A percentile compares a stretch with the other conserved stretches of the same genome.
phyloP scores from a whole-genome alignment of 1,140 invertebrate species.

The Ephestia elutella region DNA sequence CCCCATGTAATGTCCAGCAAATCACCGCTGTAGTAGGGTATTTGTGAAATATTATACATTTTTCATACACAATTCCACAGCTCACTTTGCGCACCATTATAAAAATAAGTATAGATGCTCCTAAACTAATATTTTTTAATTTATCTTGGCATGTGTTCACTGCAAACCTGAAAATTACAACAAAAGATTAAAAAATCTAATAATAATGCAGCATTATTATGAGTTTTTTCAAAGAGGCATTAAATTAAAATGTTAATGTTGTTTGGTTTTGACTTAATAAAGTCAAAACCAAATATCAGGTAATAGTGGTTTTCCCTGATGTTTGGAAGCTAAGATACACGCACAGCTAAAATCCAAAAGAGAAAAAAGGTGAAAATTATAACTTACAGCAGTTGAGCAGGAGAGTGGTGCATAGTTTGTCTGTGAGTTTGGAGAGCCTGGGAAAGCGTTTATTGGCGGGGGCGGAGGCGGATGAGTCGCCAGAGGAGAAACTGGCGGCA shows the following conservation, averaged over 20 bases:
- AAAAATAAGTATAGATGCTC: slow-evolving; percentile 72
- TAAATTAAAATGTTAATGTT: too few species aligned
- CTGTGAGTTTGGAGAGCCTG: slow-evolving; percentile 46
- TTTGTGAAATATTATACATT: slow-evolving; percentile 45
- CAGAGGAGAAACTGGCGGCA: slow-evolving; percentile 50
- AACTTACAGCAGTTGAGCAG: slow-evolving; percentile 64
- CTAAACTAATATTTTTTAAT: slow-evolving; percentile 57
- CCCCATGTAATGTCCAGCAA: slow-evolving; percentile 61
- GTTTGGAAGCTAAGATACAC: too few species aligned
- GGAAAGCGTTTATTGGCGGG: slow-evolving; percentile 49
- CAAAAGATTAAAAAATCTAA: background rate
- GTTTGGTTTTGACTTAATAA: too few species aligned
- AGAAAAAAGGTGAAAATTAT: too few species aligned
- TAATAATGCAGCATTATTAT: too few species aligned
- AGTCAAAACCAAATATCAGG: too few species aligned
- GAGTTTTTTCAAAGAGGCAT: too few species aligned
- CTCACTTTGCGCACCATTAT: slow-evolving; percentile 70
- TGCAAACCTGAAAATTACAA: slow-evolving; percentile 56
- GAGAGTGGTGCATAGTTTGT: slow-evolving; percentile 55
- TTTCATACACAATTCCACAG: slow-evolving; percentile 66
- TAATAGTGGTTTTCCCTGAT: too few species aligned
- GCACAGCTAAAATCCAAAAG: too few species aligned
- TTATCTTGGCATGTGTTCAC: slow-evolving; percentile 72
- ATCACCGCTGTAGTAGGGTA: slow-evolving; percentile 46
- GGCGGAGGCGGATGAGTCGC: slow-evolving; percentile 47